These are phyloP conservation scores for Scleropages formosus DNA, from an alignment of 2,797 vertebrate genomes.

Conservation along the genomic window DNA sequence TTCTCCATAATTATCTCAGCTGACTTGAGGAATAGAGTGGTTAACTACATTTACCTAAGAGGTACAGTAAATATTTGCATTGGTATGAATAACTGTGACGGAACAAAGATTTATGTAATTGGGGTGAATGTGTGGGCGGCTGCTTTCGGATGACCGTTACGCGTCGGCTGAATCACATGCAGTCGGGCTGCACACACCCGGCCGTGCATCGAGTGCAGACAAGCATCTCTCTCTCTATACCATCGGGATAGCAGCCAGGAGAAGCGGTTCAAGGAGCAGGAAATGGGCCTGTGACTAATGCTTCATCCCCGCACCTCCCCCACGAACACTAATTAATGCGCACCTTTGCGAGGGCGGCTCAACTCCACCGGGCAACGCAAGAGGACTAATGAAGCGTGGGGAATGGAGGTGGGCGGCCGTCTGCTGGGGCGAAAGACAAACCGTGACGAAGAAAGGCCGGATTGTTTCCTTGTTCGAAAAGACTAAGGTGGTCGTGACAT, in stretches of 20 bases:
- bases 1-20: constrained; percentile 47
- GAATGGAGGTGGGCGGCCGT: background rate
- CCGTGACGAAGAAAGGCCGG: background rate
- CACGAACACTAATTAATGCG: background rate
- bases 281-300: constrained; percentile 13
- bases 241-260: constrained; percentile 19
- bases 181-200: constrained; percentile 3
- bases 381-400: constrained; percentile 2
- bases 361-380: background rate
- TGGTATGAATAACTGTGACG: constrained; percentile 43
- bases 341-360: background rate
- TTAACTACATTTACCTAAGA: constrained; percentile 53
- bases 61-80: constrained; percentile 53
- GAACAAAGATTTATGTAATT: constrained; percentile 37
- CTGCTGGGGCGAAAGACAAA: background rate
- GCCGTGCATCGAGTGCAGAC: constrained; percentile 43
- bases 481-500: too few relatives aligned
- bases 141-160: constrained; percentile 39
- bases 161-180: constrained; percentile 28
- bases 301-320: background rate
- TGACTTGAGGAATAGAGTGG: constrained; percentile 40
- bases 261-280: constrained; percentile 34
- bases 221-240: constrained; percentile 31
- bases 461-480: too few relatives aligned
- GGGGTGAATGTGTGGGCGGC: constrained; percentile 33